phyloP scores from a whole-genome alignment of 1,140 invertebrate species.

The Potamilus streckersoni region DNA sequence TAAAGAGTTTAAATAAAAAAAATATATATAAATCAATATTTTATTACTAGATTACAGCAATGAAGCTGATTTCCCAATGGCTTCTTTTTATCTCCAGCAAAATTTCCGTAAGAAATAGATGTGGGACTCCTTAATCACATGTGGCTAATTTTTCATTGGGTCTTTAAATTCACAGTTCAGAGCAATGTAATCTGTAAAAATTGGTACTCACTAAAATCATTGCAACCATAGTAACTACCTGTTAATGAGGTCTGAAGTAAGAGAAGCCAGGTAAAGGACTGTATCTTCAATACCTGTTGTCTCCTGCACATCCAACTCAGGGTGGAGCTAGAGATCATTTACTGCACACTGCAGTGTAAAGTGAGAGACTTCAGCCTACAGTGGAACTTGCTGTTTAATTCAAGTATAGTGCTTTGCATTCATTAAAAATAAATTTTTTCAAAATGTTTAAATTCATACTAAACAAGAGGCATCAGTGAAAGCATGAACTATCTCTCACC shows the following conservation, averaged over 20 bases:
- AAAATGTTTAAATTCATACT: background rate
- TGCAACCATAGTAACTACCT: conserved; percentile 16
- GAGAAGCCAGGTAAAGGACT: conserved; percentile 34
- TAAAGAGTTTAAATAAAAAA: no score
- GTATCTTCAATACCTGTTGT: conserved; percentile 36
- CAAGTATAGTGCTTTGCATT: background rate
- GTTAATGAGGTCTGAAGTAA: conserved; percentile 35
- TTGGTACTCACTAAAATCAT: no score
- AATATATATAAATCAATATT: no score
- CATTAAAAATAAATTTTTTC: background rate
- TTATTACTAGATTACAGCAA: no score
- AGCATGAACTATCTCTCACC: background rate
- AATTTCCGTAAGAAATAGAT: no score
- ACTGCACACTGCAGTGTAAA: conserved; percentile 32
- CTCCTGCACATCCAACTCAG: conserved; percentile 31
- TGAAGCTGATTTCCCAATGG: no score
- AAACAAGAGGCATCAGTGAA: background rate
- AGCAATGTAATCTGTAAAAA: no score
- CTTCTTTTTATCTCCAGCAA: no score
- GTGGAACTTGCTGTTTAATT: background rate
- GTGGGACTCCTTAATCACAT: no score
- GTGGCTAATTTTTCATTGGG: no score
- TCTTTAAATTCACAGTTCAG: no score
- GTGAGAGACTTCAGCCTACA: background rate
- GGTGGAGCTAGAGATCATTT: conserved; percentile 37